Conservation (phyloP, 1,140 invertebrate species). For the Arion vulgaris region DNA sequence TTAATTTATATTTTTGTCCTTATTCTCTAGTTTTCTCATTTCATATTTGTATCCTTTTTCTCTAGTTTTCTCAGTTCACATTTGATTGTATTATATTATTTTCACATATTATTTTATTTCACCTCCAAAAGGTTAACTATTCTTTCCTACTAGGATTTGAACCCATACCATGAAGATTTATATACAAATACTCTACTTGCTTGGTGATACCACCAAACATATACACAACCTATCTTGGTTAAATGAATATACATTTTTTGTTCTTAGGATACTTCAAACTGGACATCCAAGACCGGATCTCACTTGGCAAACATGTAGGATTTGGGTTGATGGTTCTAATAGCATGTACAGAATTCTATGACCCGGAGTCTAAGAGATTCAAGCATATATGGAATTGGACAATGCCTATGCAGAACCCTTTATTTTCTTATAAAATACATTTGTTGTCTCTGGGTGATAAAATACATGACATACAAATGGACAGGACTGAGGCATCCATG, state of each 20-base stretch:
- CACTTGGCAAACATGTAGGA: constrained; percentile 34
- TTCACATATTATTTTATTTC: too few species aligned
- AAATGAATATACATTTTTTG: background rate
- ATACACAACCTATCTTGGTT: too few species aligned
- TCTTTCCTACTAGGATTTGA: too few species aligned
- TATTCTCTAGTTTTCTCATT: too few species aligned
- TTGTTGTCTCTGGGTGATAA: constrained; percentile 26
- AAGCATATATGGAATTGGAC: constrained; percentile 36
- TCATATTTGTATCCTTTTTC: too few species aligned
- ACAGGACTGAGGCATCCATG: constrained; percentile 34
- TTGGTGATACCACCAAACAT: too few species aligned
- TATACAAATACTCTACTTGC: too few species aligned
- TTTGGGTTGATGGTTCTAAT: constrained; percentile 39
- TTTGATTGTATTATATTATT: too few species aligned
- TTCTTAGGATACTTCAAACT: constrained; percentile 34
- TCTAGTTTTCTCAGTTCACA: too few species aligned
- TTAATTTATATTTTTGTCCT: too few species aligned
- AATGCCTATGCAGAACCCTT: constrained; percentile 35
- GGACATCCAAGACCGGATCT: constrained; percentile 37
- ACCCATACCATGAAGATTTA: too few species aligned
- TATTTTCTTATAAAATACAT: constrained; percentile 30
- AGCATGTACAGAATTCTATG: constrained; percentile 39
- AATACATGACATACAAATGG: constrained; percentile 28
- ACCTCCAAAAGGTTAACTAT: too few species aligned
- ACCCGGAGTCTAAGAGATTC: constrained; percentile 28